These are phyloP conservation scores for Cinclus mexicanus DNA, from an alignment of 2,113 vertebrate species.

Conservation along the genomic window DNA sequence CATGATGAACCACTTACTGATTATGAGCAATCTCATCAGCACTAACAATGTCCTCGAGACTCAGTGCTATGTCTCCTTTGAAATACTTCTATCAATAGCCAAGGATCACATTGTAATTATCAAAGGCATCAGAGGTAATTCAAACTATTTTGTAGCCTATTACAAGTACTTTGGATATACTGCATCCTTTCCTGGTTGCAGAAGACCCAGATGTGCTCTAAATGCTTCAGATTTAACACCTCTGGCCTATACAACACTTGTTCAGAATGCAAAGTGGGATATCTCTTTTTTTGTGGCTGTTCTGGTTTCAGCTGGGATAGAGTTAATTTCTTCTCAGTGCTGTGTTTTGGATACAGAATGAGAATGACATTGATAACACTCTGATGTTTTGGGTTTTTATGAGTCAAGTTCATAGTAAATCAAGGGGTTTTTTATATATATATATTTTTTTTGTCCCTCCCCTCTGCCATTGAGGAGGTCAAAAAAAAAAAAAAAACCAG, in stretches of 20 bases:
- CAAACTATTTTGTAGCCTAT: not conserved
- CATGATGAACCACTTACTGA: slow-evolving; percentile 14
- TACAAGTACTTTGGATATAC: not conserved
- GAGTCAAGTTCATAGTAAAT: accelerated
- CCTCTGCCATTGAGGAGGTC: not conserved
- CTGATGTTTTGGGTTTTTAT: not conserved
- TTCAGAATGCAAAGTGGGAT: not conserved
- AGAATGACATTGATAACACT: not conserved
- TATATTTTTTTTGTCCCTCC: not conserved
- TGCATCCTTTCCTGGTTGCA: not conserved
- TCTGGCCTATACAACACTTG: not conserved
- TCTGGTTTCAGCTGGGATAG: not conserved
- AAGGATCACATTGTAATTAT: slow-evolving; percentile 28
- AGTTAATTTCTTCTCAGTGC: not conserved
- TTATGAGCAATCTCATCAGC: slow-evolving; percentile 6
- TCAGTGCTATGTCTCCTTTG: slow-evolving; percentile 15
- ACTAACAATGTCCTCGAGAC: not conserved
- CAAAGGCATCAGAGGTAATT: slow-evolving; percentile 19
- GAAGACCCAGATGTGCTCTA: not conserved
- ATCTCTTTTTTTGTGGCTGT: not conserved
- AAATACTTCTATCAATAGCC: slow-evolving; percentile 46
- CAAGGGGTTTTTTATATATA: not conserved
- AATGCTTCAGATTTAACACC: not conserved
- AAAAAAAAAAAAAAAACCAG: not conserved
- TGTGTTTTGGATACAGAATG: not conserved